Evolutionary conservation across 2,888 invertebrate species (phyloP), one percentile per base, ranked within the genome.

Genomic region (Cerastis leucographa): DNA sequence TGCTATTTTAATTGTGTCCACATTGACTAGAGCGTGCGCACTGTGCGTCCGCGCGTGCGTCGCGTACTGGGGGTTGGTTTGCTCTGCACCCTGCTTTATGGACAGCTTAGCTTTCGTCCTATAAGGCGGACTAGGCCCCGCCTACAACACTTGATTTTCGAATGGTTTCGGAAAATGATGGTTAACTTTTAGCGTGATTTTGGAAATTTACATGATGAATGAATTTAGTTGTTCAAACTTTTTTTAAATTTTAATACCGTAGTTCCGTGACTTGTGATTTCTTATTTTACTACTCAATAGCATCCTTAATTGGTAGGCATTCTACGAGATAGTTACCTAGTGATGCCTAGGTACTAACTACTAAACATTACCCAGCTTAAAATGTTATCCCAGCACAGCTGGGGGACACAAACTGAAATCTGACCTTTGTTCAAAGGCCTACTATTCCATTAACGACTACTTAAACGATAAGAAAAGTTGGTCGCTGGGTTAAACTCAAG

Each of bases 11-110:
- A 64, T 75, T 83, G 46, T 75, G 61, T 42, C 72, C 75, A 78
- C 80, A 83, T 89, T 89, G 88, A 87, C 86, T 89, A 87, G 85
- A 73, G 62, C 29, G 69, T 69, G 73, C 68, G 74, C 84, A 77
- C 80, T 61, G 76, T 81, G 86, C 76, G 72, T 29, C 66, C 87
- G 90, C 90, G 90, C 90, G 78, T 89, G 89, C 88, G 90, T 86
- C 87, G 83, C 80, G 83, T 85, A 94, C 94, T 95, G 94, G 90
- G 91, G 90, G 89, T 80, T 72, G 90, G 77, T 83, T 83, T 83
- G 81, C 78, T 81, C 29, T 44, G 81, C 75, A 84, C 90, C 90
- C 89, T 83, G 86, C 88, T 92, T 81, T 92, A 92, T 90, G 87
- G 74, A 69, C 80, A 73, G n/a, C 64, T 44, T 59, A 80, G 68